Base-by-base conservation (phyloP, 2,113 vertebrate genomes). In the Lampris megalopsis region DNA sequence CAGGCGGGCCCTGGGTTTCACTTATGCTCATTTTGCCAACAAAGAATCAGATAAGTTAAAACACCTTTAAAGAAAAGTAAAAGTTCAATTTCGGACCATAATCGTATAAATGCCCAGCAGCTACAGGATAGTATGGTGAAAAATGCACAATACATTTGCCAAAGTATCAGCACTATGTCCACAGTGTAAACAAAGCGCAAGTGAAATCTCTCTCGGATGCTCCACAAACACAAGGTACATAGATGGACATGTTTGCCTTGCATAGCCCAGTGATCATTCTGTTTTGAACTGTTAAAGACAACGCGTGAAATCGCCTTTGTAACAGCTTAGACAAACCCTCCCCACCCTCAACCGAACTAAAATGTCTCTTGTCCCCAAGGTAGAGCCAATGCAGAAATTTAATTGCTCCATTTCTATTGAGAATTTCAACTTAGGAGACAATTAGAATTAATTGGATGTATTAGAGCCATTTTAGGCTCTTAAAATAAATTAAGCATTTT, bases 351-450 rank as follows among this genome's bases (percentile, higher is more conserved):
- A 74, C 79, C 68, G 70, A 87, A 91, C 84, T 86, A 83, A 92
- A 92, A 86, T 7, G 66, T 75, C 87, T 79, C 77, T 58, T 3
- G 68, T 92, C 92, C 92, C 91, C 63, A 75, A 91, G 90, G 88
- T 86, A 81, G 75, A 81, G 82, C 86, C 88, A 88, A 87, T 83
- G 89, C 90, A 82, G 84, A 85, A 82, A 85, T 92, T 90, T 93
- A 93, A 93, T 93, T 92, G 90, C 89, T 91, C 90, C 80, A 90
- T 92, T 91, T 92, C 92, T 93, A 77, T 86, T 86, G 91, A 93
- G 91, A 90, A 88, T 93, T 90, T 93, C 90, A 79, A 80, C 83
- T 85, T 88, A 84, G 82, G 83, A 93, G 89, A 91, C 90, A 86
- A 93, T 92, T 91, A 93, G 87, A 90, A 89, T 93, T 91, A 93